Conservation (phyloP, 2,888 invertebrate species). For the Uropetala carovei region DNA sequence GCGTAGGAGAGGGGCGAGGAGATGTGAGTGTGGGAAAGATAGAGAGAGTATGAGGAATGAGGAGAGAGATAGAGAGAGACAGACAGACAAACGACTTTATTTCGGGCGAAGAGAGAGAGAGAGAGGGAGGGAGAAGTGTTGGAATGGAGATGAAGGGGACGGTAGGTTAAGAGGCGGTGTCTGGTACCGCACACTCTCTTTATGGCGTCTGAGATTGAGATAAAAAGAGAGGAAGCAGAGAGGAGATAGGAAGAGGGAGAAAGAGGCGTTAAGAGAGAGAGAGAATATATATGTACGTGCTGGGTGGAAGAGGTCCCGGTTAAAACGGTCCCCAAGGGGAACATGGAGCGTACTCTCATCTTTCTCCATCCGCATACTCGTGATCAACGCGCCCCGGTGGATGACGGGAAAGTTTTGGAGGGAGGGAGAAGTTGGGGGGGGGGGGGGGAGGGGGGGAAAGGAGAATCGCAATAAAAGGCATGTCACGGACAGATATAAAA, state of each 20-base stretch:
- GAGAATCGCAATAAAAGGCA: too few relatives aligned
- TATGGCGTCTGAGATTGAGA: conserved; percentile 21
- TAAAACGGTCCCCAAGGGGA: not conserved
- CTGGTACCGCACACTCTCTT: not conserved
- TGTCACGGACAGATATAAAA: too few relatives aligned
- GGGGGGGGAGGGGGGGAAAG: too few relatives aligned
- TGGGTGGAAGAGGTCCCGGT: too few relatives aligned
- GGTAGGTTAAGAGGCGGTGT: not conserved
- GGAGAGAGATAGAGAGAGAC: not conserved
- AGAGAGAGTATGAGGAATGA: too few relatives aligned
- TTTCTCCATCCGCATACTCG: too few relatives aligned
- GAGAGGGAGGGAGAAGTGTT: not conserved
- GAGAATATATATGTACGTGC: not conserved
- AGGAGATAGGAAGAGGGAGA: not conserved
- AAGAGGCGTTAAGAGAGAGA: not conserved
- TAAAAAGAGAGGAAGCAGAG: not conserved
- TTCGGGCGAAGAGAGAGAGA: not conserved
- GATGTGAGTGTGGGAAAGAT: too few relatives aligned
- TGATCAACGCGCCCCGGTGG: too few relatives aligned
- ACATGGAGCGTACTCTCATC: not conserved
- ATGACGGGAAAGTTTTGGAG: too few relatives aligned
- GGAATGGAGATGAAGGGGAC: not conserved
- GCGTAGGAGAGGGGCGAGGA: not conserved
- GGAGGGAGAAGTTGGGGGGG: too few relatives aligned
- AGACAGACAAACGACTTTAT: too few relatives aligned